Evolutionary conservation across 64 coral and sea anemone genomes (phyloP), one percentile per base, ranked within the genome.

Genomic region (Montipora foliosa): DNA sequence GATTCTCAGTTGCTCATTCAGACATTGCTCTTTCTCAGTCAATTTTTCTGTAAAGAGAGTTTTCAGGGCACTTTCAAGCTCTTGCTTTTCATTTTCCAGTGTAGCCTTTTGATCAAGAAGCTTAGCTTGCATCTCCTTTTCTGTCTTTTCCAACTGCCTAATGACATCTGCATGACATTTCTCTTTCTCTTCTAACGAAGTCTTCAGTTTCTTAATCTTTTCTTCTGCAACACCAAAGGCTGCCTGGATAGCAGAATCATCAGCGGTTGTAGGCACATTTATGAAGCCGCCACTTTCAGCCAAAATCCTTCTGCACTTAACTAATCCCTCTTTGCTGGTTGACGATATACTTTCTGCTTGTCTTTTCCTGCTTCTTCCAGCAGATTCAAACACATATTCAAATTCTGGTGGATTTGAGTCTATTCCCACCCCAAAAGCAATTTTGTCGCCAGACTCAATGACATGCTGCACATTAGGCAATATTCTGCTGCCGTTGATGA

Each of bases 341-440:
- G 66, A 73, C 45, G 76, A 14, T 12, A 81, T 16, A 60, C 20
- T 3, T 44, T 96, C 89, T 89, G 98, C 95, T 14, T 55, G 29
- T 55, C 95, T 94, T 92, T 98, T 98, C 49, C 93, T 81, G n/a
- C 78, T 70, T 81, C 81, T 88, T 12, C 77, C 71, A 81, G 81
- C 81, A 29, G 57, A 76, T 91, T 99, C 98, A 92, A 99, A 99
- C 0, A 71, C 84, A 69, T 99, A 99, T 67, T 99, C 98, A 90
- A 99, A 99, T 59, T 99, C 98, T 86, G 95, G 98, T 58, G 74
- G 67, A 47, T 67, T 96, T n/a, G 89, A 87, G 19, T 99, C 86
- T 87, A 99, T 61, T 59, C 92, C 92, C 5, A 99, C 95, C 69
- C 98, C 98, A 94, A 99, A 96, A 47, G 77, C 92, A 52, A 99